Conservation (phyloP, 2,888 invertebrate genomes). For the Chrysolina haemoptera region DNA sequence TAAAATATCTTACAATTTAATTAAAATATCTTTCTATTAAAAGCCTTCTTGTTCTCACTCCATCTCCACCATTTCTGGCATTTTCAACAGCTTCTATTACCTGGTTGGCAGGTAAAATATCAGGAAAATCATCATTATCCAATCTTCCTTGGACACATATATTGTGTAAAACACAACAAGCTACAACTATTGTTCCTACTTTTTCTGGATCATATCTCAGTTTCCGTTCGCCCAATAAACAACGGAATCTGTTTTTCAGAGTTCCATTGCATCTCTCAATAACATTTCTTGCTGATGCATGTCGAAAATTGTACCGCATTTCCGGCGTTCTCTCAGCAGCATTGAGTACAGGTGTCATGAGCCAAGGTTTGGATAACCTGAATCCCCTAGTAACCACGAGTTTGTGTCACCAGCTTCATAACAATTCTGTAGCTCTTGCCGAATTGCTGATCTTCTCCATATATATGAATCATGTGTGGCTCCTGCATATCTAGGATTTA, state of each 20-base stretch:
- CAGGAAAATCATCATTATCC: neutral
- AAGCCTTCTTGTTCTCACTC: neutral
- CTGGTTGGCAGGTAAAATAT: neutral
- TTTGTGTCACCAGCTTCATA: slow-evolving; percentile 1
- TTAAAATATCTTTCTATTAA: neutral
- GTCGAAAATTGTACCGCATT: slow-evolving; percentile 3
- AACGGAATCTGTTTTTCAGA: slow-evolving; percentile 8
- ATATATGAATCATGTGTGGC: slow-evolving; percentile 13
- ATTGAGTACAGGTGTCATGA: neutral
- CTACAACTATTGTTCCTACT: neutral
- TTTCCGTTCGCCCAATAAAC: neutral
- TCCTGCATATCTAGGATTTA: slow-evolving; percentile 5
- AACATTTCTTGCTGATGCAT: slow-evolving; percentile 3
- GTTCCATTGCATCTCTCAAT: slow-evolving; percentile 6
- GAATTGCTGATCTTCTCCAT: slow-evolving; percentile 6
- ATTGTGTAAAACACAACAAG: neutral
- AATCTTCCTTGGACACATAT: neutral
- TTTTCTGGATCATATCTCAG: neutral
- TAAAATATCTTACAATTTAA: neutral
- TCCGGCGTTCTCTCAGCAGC: neutral
- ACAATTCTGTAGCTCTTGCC: slow-evolving; percentile 3
- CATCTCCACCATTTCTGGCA: neutral
- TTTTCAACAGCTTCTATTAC: neutral
- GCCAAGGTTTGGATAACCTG: slow-evolving; percentile 1
- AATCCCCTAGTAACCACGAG: slow-evolving; percentile 1